phyloP scores from a whole-genome alignment of 2,797 vertebrate species.

The Crenichthys baileyi region DNA sequence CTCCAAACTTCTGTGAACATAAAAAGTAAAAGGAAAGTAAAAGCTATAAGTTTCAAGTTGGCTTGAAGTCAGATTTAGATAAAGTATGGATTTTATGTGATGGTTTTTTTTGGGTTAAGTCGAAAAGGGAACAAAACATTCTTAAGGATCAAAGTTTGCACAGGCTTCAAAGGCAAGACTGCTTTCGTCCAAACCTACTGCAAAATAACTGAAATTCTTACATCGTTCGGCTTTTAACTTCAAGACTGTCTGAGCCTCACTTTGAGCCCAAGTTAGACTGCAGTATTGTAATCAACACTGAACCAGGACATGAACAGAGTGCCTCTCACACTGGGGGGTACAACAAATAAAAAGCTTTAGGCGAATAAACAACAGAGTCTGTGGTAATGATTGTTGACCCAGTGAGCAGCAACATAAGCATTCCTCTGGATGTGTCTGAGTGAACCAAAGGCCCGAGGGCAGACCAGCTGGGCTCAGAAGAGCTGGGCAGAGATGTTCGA shows the following conservation, averaged over 20 bases:
- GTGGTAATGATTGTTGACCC: conserved; percentile 46
- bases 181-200: conserved; percentile 38
- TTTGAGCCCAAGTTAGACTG: conserved; percentile 37
- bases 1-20: neutral
- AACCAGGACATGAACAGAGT: conserved; percentile 42
- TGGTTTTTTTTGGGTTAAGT: conserved; percentile 39
- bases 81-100: conserved; percentile 4
- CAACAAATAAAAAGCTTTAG: conserved; percentile 13
- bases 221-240: conserved; percentile 42
- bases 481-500: conserved; percentile 34
- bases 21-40: neutral
- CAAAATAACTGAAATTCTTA: conserved; percentile 47
- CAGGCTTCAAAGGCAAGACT: conserved; percentile 37
- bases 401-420: conserved; percentile 49
- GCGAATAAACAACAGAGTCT: conserved; percentile 50
- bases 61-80: conserved; percentile 27
- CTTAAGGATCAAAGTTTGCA: conserved; percentile 51
- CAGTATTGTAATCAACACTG: conserved; percentile 52
- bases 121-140: conserved; percentile 49
- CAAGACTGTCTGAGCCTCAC: conserved; percentile 30
- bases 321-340: conserved; percentile 6
- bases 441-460: conserved; percentile 39
- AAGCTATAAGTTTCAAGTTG: conserved; percentile 18
- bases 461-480: conserved; percentile 35
- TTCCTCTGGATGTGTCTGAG: conserved; percentile 56